Percentiles rank a stretch among this genome's conserved stretches.
Evolutionary conservation across 2,113 vertebrate species (phyloP).

Genomic region (Ctenodactylus gundi): DNA sequence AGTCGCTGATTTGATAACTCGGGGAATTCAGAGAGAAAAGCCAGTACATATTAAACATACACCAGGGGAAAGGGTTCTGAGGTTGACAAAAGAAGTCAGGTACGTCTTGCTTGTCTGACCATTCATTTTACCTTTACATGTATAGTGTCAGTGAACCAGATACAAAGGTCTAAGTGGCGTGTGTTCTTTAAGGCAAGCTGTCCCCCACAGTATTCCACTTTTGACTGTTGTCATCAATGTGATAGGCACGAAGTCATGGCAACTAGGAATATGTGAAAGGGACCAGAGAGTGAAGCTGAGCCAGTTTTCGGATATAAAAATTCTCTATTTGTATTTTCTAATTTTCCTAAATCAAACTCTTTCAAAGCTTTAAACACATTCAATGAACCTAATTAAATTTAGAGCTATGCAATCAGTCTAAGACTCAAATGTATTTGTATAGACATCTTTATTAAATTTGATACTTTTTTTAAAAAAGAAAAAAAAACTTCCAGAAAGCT

Average conservation of each 20-base stretch:
- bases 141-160: constrained; percentile 50
- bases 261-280: constrained; percentile 53
- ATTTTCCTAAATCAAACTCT: constrained; percentile 41
- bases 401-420: too few relatives aligned
- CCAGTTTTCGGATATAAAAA: not conserved
- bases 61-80: constrained; percentile 7
- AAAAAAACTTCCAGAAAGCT: not conserved
- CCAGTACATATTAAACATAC: not conserved
- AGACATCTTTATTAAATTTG: not conserved
- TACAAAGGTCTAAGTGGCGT: constrained; percentile 29
- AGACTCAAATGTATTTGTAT: not conserved
- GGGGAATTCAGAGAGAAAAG: not conserved
- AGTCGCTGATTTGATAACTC: constrained; percentile 25
- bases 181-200: constrained; percentile 31
- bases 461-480: not conserved
- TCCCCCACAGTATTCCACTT: constrained; percentile 17
- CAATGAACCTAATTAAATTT: too few relatives aligned
- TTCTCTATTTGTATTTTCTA: not conserved
- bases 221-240: constrained; percentile 50
- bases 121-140: not conserved
- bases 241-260: constrained; percentile 49
- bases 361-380: too few relatives aligned
- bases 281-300: constrained; percentile 1
- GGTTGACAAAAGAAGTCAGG: constrained; percentile 20
- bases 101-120: constrained; percentile 43